Base-by-base conservation (phyloP, 2,797 vertebrate genomes). In the Melanotaenia nigrans region DNA sequence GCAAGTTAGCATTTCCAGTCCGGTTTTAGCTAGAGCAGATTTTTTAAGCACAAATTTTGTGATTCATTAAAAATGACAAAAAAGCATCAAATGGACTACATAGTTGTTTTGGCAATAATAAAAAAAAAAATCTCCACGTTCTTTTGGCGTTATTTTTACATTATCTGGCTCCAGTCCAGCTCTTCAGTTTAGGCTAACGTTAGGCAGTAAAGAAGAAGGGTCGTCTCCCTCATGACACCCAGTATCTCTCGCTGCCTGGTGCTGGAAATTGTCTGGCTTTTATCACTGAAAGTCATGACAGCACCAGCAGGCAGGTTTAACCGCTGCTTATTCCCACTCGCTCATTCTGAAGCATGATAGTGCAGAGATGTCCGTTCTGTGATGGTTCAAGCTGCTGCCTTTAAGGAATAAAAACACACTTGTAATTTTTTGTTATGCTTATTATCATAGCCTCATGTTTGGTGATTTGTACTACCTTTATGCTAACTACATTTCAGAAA, bases 231-330 rank as follows among this genome's bases (percentile, higher is more conserved):
- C 62, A 42, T n/a, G 73, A 76, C 76, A 76, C 70, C 75, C 82
- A 68, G 63, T 88, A 77, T 87, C 74, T 81, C 73, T 71, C 3
- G 40, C 64, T 71, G 85, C 65, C 60, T 80, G 78, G 20, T 73
- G 77, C 81, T 59, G 56, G 66, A 73, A 55, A 63, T 71, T 56
- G 68, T 81, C 86, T 92, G 85, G 63, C 55, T 78, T 84, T 77
- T 71, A 82, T 91, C 85, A 80, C 65, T 62, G 58, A 68, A 67
- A 60, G 64, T 66, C 4, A 13, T 68, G 70, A 79, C 79, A 85
- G 78, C 83, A 47, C 71, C 71, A 66, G 51, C 65, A 75, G 68
- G 68, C 53, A 20, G 35, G n/a, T 54, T 16, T 30, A 12, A 36
- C 35, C 28, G 49, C 66, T 49, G n/a, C 13, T 71, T 79, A 33